Conservation (phyloP, 1,140 invertebrate species). For the Listronotus bonariensis region DNA sequence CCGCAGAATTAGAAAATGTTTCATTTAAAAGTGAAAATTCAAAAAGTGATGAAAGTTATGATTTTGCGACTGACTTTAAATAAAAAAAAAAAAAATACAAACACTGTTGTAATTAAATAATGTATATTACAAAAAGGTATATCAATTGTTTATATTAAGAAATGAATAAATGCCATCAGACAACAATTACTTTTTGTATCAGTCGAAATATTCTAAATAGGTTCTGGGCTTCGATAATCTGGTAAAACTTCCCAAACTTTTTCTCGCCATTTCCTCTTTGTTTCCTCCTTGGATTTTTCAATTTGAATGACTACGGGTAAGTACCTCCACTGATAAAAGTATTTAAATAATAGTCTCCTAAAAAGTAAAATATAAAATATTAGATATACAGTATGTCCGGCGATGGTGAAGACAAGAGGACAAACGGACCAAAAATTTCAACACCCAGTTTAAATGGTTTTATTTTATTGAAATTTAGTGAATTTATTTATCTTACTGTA, state of each 20-base stretch:
- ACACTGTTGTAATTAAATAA: too few species aligned
- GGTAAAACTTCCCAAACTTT: slow-evolving; percentile 69
- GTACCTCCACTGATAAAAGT: slow-evolving; percentile 65
- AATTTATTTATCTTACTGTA: too few species aligned
- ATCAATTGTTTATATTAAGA: too few species aligned
- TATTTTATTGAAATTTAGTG: too few species aligned
- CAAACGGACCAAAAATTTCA: too few species aligned
- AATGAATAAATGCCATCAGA: too few species aligned
- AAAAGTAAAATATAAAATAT: slow-evolving; percentile 34
- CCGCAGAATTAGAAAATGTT: slow-evolving; percentile 48
- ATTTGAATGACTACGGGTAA: slow-evolving; percentile 64
- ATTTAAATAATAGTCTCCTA: slow-evolving; percentile 64
- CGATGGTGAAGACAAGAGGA: neutral
- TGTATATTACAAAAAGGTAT: too few species aligned
- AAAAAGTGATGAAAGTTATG: slow-evolving; percentile 48
- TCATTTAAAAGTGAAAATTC: slow-evolving; percentile 29
- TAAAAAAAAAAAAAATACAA: slow-evolving; percentile 27
- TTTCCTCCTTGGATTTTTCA: slow-evolving; percentile 66
- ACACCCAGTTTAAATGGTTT: too few species aligned
- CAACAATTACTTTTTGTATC: too few species aligned
- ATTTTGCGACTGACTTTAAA: slow-evolving; percentile 50
- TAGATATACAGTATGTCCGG: slow-evolving; percentile 51
- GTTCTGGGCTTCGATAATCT: slow-evolving; percentile 61
- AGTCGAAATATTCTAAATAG: too few species aligned
- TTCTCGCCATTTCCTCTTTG: slow-evolving; percentile 66